Conservation (phyloP, 2,797 vertebrate species). For the Acanthopagrus latus region DNA sequence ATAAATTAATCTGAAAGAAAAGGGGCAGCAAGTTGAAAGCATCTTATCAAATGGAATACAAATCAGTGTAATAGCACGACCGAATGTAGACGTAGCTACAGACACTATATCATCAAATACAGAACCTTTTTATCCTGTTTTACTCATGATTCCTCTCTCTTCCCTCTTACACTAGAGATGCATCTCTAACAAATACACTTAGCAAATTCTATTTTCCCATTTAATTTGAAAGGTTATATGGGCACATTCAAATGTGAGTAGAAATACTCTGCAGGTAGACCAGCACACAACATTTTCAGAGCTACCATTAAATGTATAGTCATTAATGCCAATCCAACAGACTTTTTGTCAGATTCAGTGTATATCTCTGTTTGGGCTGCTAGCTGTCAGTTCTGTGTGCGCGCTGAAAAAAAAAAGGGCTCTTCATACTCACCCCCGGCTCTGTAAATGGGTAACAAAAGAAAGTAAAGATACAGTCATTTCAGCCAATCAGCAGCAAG, state of each 20-base stretch:
- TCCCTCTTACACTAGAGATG: background rate
- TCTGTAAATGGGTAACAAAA: too few relatives aligned
- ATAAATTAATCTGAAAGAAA: constrained; percentile 68
- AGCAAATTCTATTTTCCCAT: accelerated
- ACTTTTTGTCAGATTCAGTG: too few relatives aligned
- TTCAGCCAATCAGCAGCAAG: too few relatives aligned
- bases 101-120: too few relatives aligned
- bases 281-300: background rate
- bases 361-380: too few relatives aligned
- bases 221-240: background rate
- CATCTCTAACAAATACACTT: background rate
- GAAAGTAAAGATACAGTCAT: too few relatives aligned
- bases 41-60: constrained; percentile 14
- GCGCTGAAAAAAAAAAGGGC: too few relatives aligned
- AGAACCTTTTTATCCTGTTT: background rate
- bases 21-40: constrained; percentile 58
- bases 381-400: too few relatives aligned
- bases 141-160: background rate
- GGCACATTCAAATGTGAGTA: background rate
- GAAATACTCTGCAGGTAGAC: background rate
- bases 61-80: background rate
- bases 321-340: too few relatives aligned
- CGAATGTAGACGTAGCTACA: constrained; percentile 1
- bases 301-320: too few relatives aligned
- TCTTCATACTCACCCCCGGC: too few relatives aligned